A percentile compares a stretch with the other conserved stretches of the same genome.
These are phyloP conservation scores for Aphelinus certus DNA, from an alignment of 1,140 invertebrate genomes.

Conservation along the genomic window DNA sequence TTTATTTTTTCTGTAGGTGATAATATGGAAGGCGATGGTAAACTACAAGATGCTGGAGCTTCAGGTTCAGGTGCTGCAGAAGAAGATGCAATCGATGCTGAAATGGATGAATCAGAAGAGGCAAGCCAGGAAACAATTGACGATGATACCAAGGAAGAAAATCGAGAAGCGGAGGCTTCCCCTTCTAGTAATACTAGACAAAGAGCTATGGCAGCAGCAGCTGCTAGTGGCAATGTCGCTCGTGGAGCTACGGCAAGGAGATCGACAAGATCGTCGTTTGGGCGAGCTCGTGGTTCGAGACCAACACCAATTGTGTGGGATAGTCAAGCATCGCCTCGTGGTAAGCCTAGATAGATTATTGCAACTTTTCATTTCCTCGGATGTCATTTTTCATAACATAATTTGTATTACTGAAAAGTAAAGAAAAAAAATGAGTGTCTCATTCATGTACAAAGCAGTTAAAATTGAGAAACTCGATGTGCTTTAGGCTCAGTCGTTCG, in stretches of 20 bases:
- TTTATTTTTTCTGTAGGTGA: slow-evolving; percentile 55
- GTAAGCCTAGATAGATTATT: slow-evolving; percentile 18
- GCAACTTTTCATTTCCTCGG: background rate
- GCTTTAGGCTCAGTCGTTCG: background rate
- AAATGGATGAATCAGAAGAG: slow-evolving; percentile 54
- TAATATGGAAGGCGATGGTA: slow-evolving; percentile 72
- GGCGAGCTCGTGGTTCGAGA: slow-evolving; percentile 43
- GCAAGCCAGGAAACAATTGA: slow-evolving; percentile 23
- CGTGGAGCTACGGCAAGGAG: slow-evolving; percentile 50
- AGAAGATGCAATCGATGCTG: slow-evolving; percentile 57
- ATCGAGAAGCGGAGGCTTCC: slow-evolving; percentile 70
- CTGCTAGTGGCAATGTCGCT: slow-evolving; percentile 22
- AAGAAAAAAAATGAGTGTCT: background rate
- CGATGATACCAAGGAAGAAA: slow-evolving; percentile 47
- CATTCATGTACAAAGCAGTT: background rate
- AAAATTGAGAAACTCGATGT: background rate
- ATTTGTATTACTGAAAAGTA: background rate
- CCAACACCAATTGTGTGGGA: slow-evolving; percentile 62
- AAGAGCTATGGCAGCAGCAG: slow-evolving; percentile 34
- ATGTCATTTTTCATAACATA: background rate
- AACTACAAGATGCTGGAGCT: slow-evolving; percentile 63
- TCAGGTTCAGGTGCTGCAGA: slow-evolving; percentile 50
- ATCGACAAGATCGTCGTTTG: slow-evolving; percentile 39
- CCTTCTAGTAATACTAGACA: slow-evolving; percentile 61
- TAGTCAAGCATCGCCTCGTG: slow-evolving; percentile 40